These are phyloP conservation scores for Aplodontia rufa DNA, from an alignment of 2,113 vertebrate genomes.

Conservation along the genomic window DNA sequence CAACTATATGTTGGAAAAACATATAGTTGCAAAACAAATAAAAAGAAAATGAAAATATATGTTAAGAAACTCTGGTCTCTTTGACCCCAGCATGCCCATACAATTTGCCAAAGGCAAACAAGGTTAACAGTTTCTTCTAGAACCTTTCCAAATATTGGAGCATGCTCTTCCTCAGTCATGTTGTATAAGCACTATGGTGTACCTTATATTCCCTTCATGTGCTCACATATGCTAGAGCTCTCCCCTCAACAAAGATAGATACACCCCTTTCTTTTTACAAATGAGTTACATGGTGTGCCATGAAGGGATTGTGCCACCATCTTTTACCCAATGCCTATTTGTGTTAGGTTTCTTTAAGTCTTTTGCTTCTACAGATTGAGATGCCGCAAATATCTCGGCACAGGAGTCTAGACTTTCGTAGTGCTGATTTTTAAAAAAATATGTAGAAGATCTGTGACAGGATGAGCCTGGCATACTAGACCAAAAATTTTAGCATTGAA, in stretches of 20 bases:
- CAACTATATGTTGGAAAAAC: neutral
- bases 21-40: neutral
- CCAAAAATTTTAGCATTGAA: neutral
- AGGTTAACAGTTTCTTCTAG: neutral
- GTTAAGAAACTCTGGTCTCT: neutral
- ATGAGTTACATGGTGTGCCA: neutral
- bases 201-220: neutral
- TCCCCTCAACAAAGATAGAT: neutral
- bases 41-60: neutral
- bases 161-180: neutral
- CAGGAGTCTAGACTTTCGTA: neutral
- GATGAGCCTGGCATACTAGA: neutral
- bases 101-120: neutral
- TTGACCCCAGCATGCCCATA: neutral
- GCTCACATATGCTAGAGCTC: neutral
- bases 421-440: neutral
- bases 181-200: fast-evolving
- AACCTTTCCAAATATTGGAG: fast-evolving
- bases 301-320: neutral
- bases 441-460: neutral
- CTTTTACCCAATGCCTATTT: neutral
- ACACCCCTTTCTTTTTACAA: neutral
- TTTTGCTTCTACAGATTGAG: neutral
- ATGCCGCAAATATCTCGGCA: neutral
- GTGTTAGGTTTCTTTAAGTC: neutral